Percentiles rank a stretch among this genome's conserved stretches.
Evolutionary conservation across 2,113 vertebrate genomes (phyloP).

Genomic region (Eublepharis macularius): DNA sequence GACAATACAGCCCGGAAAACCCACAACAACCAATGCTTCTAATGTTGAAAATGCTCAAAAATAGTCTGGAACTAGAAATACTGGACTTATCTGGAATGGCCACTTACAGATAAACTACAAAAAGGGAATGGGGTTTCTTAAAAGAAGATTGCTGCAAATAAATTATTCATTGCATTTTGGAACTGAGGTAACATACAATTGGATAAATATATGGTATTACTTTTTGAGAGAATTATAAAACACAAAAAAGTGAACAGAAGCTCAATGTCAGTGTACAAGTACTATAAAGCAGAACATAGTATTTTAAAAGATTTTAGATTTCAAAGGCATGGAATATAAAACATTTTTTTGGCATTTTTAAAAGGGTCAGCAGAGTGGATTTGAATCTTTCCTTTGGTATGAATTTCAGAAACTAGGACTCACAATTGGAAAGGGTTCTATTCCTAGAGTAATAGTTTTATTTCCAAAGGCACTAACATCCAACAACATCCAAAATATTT

Average conservation of each 20-base stretch:
- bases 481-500: neutral
- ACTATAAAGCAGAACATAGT: neutral
- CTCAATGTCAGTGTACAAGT: neutral
- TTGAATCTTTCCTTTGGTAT: neutral
- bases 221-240: neutral
- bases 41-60: too few species aligned
- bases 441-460: neutral
- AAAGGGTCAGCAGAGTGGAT: neutral
- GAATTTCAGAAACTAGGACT: neutral
- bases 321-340: neutral
- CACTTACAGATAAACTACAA: too few species aligned
- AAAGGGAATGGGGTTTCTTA: too few species aligned
- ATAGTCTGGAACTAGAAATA: too few species aligned
- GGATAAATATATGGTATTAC: too few species aligned
- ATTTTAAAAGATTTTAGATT: neutral
- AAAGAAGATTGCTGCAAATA: too few species aligned
- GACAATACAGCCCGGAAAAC: too few species aligned
- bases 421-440: neutral
- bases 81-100: too few species aligned
- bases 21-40: too few species aligned
- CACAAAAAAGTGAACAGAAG: neutral
- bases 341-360: neutral
- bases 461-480: too few species aligned
- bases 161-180: too few species aligned
- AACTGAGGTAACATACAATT: too few species aligned